Evolutionary conservation across 1,140 invertebrate species (phyloP), one percentile per base, ranked within the genome.

Genomic region (Thaumetopoea pityocampa): DNA sequence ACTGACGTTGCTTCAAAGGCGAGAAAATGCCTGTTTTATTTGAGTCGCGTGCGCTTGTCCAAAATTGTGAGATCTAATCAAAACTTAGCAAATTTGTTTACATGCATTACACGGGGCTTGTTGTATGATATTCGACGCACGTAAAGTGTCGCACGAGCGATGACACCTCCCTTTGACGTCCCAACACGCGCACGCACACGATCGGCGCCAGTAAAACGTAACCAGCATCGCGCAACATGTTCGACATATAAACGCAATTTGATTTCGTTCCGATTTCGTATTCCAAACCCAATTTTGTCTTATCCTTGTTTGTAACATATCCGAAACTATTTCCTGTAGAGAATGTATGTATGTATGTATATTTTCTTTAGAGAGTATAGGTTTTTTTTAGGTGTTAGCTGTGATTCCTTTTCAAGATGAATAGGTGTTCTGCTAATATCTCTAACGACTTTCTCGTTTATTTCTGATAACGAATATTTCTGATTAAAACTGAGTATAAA

Each of bases 31-130:
- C 26, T 26, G 19, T 53, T 63, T 67, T 71, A 69, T 73, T 67
- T 67, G 30, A 33, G 56, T 66, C 70, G 59, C 72, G 63, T 65
- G 52, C 44, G 20, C 44, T 30, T 27, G 38, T 46, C 59, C 61
- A n/a, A n/a, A n/a, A n/a, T n/a, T n/a, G n/a, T n/a, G n/a, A 77
- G 68, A 79, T 82, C 67, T 69, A 73, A 82, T 79, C 74, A 79
- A 71, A 82, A 76, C 57, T 81, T 77, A 55, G 62, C 58, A 72
- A 82, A 76, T 82, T 73, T 78, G 72, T 70, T 79, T 78, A 78
- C 74, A 79, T 73, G 77, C 59, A 70, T 72, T 61, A 69, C 43
- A 47, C 35, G 15, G 34, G 18, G 42, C 29, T 22, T 36, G 42
- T 14, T 28, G 38, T 54, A 41, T 49, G 20, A 45, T 68, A 78